These are phyloP conservation scores for Cyclopterus lumpus DNA, from an alignment of 2,797 vertebrate species.

Conservation along the genomic window DNA sequence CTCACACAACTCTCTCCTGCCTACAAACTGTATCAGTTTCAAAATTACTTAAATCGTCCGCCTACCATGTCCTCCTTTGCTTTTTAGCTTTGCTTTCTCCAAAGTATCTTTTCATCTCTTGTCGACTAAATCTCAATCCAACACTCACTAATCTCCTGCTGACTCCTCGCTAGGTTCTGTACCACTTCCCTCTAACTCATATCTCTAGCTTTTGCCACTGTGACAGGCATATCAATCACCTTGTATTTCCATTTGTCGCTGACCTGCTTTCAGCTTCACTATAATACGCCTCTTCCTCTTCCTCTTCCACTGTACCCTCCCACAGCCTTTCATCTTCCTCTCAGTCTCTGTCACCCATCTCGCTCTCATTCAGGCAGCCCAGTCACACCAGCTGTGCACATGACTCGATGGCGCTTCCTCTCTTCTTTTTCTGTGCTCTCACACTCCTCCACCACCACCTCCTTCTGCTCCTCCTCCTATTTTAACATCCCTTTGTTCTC, in stretches of 20 bases:
- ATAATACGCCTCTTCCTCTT: constrained; percentile 49
- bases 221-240: constrained; percentile 73
- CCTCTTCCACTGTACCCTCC: constrained; percentile 53
- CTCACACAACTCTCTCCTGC: constrained; percentile 70
- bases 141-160: constrained; percentile 59
- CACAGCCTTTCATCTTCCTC: constrained; percentile 69
- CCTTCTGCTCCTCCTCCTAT: constrained; percentile 7
- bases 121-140: constrained; percentile 58
- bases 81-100: constrained; percentile 60
- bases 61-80: constrained; percentile 64
- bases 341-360: constrained; percentile 65
- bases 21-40: constrained; percentile 75
- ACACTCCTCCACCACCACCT: background rate
- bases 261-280: constrained; percentile 73
- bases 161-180: constrained; percentile 53
- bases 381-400: constrained; percentile 71
- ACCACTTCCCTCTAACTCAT: constrained; percentile 59
- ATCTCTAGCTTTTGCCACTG: constrained; percentile 50
- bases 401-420: constrained; percentile 55
- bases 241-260: constrained; percentile 71
- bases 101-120: constrained; percentile 67
- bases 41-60: constrained; percentile 73
- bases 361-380: constrained; percentile 63
- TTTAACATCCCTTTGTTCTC: constrained; percentile 33
- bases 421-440: constrained; percentile 17